These are phyloP conservation scores for Drosophila pseudoananassae DNA, from an alignment of 1,140 invertebrate species.

Conservation along the genomic window DNA sequence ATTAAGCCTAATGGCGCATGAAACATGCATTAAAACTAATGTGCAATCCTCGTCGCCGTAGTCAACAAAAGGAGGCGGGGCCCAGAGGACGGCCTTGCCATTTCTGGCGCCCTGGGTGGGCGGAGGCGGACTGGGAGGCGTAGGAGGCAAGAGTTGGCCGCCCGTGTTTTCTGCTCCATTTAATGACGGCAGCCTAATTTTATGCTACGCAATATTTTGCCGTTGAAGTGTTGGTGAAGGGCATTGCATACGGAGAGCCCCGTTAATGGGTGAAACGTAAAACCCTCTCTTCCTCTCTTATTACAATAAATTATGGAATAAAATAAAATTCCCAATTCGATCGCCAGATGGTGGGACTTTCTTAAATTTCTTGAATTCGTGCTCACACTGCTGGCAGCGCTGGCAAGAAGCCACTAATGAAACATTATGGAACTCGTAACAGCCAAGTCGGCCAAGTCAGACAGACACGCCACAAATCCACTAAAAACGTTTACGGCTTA, in stretches of 20 bases:
- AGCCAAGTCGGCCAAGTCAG: constrained; percentile 14
- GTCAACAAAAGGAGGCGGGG: constrained; percentile 2
- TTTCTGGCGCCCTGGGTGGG: constrained; percentile 29
- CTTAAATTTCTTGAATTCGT: background rate
- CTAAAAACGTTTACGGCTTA: constrained; percentile 81
- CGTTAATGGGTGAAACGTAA: constrained; percentile 11
- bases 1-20: constrained; percentile 82
- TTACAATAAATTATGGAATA: constrained; percentile 16
- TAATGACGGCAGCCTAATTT: constrained; percentile 71
- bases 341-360: background rate
- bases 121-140: background rate
- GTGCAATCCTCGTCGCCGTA: constrained; percentile 58
- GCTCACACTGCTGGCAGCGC: constrained; percentile 3
- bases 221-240: constrained; percentile 34
- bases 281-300: background rate
- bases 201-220: constrained; percentile 60
- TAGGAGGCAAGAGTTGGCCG: constrained; percentile 22
- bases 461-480: constrained; percentile 69
- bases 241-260: too few relatives aligned
- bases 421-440: constrained; percentile 73
- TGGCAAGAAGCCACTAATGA: constrained; percentile 69
- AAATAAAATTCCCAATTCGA: constrained; percentile 6
- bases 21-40: constrained; percentile 82
- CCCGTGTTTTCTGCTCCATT: constrained; percentile 14
- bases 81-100: constrained; percentile 17